Conservation (phyloP, 2,888 invertebrate genomes). For the Epinotia demarniana region DNA sequence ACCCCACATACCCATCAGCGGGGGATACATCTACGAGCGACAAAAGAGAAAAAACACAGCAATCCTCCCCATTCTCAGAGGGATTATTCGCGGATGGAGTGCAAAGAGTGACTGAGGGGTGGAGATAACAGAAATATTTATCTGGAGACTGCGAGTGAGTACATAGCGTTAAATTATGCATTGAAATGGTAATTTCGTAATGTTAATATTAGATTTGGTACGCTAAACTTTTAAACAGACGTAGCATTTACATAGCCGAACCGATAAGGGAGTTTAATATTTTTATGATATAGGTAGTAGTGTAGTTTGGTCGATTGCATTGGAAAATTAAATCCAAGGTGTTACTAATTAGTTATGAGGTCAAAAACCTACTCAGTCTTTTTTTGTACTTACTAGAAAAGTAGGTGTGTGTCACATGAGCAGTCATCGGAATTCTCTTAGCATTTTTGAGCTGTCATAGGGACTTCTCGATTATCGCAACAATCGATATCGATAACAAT, state of each 20-base stretch:
- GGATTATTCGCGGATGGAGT: conserved; percentile 77
- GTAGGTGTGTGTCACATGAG: no score
- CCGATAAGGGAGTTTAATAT: no score
- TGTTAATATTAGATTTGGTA: conserved; percentile 26
- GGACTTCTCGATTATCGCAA: no score
- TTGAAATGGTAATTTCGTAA: conserved; percentile 78
- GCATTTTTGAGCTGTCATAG: no score
- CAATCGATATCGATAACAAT: no score
- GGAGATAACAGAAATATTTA: conserved; percentile 76
- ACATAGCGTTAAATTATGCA: conserved; percentile 79
- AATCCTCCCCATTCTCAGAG: conserved; percentile 63
- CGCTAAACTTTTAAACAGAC: conserved; percentile 5
- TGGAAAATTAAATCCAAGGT: no score
- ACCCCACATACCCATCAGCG: conserved; percentile 37
- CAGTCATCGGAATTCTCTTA: no score
- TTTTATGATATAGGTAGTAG: no score
- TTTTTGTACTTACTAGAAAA: no score
- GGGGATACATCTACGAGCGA: conserved; percentile 55
- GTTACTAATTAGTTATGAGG: no score
- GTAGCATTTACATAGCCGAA: not conserved
- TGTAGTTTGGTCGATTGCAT: no score
- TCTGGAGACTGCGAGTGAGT: conserved; percentile 62
- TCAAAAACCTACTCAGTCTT: no score
- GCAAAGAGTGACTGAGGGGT: conserved; percentile 73
- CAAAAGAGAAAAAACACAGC: conserved; percentile 57